Evolutionary conservation across 2,113 vertebrate genomes (phyloP).

Genomic region (Thunnus maccoyii): DNA sequence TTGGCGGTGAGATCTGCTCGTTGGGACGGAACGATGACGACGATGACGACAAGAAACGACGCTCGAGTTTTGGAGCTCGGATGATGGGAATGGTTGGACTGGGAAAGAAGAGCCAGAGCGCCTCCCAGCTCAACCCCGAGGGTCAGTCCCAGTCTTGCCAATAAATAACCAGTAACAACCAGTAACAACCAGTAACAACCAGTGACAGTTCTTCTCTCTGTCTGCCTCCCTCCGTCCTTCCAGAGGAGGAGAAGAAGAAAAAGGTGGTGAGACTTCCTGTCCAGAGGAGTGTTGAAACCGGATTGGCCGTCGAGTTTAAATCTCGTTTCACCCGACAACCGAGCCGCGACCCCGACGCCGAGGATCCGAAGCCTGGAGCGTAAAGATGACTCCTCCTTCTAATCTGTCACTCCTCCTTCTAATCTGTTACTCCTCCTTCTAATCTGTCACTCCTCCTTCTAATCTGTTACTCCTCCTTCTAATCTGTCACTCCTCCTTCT

Average conservation of each 20-base stretch:
- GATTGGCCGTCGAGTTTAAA: conserved; percentile 94
- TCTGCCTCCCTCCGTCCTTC: not conserved
- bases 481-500: conserved; percentile 26
- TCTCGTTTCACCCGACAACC: conserved; percentile 95
- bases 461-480: not conserved
- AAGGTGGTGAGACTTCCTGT: conserved; percentile 93
- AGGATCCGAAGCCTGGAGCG: conserved; percentile 97
- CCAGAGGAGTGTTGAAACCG: conserved; percentile 95
- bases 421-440: conserved; percentile 69
- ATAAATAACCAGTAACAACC: not conserved
- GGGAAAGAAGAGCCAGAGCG: conserved; percentile 94
- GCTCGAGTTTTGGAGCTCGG: conserved; percentile 94
- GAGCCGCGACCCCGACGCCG: conserved; percentile 92
- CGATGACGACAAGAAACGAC: conserved; percentile 91
- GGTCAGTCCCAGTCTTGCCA: conserved; percentile 62
- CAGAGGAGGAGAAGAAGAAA: conserved; percentile 94
- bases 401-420: conserved; percentile 57
- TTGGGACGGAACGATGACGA: conserved; percentile 93
- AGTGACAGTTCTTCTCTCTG: not conserved
- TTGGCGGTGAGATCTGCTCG: conserved; percentile 93
- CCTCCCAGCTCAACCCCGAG: conserved; percentile 91
- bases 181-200: too few species aligned
- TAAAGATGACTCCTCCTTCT: conserved; percentile 79
- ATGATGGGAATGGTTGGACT: conserved; percentile 98
- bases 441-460: conserved; percentile 69